Evolutionary conservation across 2,797 vertebrate species (phyloP).

Genomic region (Oreortyx pictus): DNA sequence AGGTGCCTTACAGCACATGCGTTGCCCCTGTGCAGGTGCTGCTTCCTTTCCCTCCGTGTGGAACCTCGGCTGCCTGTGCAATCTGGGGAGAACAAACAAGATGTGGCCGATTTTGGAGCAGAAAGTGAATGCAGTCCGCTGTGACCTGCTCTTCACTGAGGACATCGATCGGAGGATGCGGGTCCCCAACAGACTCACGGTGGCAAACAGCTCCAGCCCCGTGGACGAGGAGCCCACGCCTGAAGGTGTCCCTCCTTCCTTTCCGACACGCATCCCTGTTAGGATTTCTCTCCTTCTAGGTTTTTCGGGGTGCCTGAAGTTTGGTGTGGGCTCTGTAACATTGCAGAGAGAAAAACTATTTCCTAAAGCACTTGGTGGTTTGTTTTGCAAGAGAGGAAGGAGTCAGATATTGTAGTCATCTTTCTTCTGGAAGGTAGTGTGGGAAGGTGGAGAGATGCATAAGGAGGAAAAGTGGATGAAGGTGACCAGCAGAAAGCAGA

Average conservation of each 20-base stretch:
- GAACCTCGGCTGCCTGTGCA: background rate
- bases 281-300: conserved; percentile 72
- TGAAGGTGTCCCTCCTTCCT: conserved; percentile 64
- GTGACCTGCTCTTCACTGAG: conserved; percentile 77
- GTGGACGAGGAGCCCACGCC: background rate
- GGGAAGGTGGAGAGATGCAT: background rate
- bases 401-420: background rate
- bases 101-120: conserved; percentile 41
- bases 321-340: background rate
- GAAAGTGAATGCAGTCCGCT: background rate
- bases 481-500: background rate
- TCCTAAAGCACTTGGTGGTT: background rate
- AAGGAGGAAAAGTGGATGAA: background rate
- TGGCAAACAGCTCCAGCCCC: conserved; percentile 41
- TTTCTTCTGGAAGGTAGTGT: background rate
- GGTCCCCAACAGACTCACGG: conserved; percentile 79
- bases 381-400: background rate
- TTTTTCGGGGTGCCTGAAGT: background rate
- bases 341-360: background rate
- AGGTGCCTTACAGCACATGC: rapidly evolving
- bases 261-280: conserved; percentile 82
- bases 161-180: conserved; percentile 81
- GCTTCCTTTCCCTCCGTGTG: background rate
- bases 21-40: background rate
- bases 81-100: background rate